These are phyloP conservation scores for Xerus rutilus DNA, from an alignment of 2,797 vertebrate species.

Conservation along the genomic window DNA sequence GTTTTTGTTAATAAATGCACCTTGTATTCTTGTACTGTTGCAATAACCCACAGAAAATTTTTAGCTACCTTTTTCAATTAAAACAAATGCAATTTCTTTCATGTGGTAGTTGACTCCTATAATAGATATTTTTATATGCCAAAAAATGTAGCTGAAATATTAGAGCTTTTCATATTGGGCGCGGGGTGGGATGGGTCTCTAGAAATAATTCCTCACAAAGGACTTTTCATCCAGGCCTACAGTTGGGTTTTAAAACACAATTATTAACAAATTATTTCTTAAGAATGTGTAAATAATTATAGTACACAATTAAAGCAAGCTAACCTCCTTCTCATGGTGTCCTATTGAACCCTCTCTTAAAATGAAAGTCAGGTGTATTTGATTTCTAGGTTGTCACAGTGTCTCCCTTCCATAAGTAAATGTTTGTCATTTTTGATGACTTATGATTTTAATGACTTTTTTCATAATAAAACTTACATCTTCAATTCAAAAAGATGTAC, in stretches of 20 bases:
- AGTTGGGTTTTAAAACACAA: constrained; percentile 71
- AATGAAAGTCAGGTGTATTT: constrained; percentile 53
- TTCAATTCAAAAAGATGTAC: constrained; percentile 76
- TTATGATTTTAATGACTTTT: constrained; percentile 63
- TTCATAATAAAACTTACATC: constrained; percentile 61
- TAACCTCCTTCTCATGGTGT: constrained; percentile 60
- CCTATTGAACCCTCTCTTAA: neutral
- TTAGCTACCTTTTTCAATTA: constrained; percentile 89
- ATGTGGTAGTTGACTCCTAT: constrained; percentile 84
- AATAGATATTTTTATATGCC: constrained; percentile 89
- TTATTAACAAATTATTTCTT: constrained; percentile 80
- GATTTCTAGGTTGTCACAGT: constrained; percentile 43
- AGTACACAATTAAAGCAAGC: constrained; percentile 51
- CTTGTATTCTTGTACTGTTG: constrained; percentile 89
- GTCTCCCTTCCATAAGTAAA: constrained; percentile 64
- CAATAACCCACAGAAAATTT: constrained; percentile 87
- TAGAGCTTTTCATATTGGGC: constrained; percentile 61
- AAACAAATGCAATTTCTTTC: constrained; percentile 87
- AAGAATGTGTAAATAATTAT: constrained; percentile 74
- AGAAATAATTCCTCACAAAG: constrained; percentile 69
- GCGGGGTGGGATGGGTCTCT: constrained; percentile 49
- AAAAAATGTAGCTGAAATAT: constrained; percentile 82
- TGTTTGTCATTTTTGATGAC: constrained; percentile 35
- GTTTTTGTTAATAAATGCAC: constrained; percentile 86
- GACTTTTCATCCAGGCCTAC: constrained; percentile 66